Evolutionary conservation across 2,797 vertebrate species (phyloP).

Genomic region (Platalea minor): DNA sequence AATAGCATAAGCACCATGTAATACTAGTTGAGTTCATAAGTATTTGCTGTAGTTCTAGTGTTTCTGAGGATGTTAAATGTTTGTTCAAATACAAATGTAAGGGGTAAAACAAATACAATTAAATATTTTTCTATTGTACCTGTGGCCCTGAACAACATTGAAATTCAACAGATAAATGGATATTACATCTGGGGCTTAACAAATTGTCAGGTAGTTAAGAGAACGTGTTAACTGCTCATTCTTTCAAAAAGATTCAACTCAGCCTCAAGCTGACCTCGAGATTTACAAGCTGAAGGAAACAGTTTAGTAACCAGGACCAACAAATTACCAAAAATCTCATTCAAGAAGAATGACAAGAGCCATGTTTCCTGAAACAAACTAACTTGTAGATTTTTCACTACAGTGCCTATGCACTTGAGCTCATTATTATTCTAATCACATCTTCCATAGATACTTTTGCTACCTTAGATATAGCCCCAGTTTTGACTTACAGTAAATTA

Average conservation of each 20-base stretch:
- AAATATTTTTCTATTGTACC: background rate
- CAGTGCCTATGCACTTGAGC: background rate
- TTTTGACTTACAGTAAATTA: background rate
- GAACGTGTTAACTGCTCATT: background rate
- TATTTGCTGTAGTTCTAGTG: background rate
- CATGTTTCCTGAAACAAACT: background rate
- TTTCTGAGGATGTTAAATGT: background rate
- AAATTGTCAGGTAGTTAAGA: background rate
- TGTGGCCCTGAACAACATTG: background rate
- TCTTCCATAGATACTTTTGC: background rate
- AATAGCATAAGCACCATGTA: background rate
- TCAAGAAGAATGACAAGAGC: background rate
- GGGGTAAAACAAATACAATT: background rate
- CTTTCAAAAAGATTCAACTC: background rate
- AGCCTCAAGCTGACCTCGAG: background rate
- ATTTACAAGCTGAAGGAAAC: constrained; percentile 11
- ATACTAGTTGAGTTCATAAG: background rate
- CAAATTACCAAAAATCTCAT: constrained; percentile 15
- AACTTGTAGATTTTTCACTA: background rate
- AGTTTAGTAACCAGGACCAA: constrained; percentile 7
- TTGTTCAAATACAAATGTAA: background rate
- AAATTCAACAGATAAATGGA: background rate
- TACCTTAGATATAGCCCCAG: background rate
- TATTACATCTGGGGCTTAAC: background rate
- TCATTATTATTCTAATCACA: background rate